Evolutionary conservation across 2,888 invertebrate species (phyloP).

Genomic region (Pilophorus perplexus): DNA sequence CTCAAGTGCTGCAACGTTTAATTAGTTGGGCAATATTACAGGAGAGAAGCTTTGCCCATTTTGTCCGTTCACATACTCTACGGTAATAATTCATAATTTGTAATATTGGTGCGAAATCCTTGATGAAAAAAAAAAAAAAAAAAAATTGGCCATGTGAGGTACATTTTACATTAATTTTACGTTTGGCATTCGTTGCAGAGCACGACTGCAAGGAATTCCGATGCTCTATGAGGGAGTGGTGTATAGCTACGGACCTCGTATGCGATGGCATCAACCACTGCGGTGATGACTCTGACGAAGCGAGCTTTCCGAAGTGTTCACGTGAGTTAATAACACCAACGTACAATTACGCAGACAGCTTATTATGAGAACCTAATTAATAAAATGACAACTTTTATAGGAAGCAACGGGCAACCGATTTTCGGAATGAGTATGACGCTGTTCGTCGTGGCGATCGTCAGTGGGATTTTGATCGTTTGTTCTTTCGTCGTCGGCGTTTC

Average conservation of each 20-base stretch:
- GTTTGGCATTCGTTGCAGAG: no score
- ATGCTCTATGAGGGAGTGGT: conserved; percentile 83
- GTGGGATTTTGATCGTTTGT: conserved; percentile 66
- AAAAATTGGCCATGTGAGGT: no score
- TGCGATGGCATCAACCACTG: conserved; percentile 94
- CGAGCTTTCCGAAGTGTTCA: conserved; percentile 78
- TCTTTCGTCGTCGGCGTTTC: conserved; percentile 68
- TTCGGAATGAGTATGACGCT: conserved; percentile 72
- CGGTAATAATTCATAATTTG: no score
- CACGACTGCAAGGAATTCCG: conserved; percentile 86
- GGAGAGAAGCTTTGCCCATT: no score
- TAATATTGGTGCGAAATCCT: no score
- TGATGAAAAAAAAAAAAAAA: no score
- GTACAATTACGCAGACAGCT: no score
- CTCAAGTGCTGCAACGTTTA: conserved; percentile 6
- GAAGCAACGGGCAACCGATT: conserved; percentile 57
- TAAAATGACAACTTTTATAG: no score
- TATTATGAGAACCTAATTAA: no score
- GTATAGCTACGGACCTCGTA: conserved; percentile 85
- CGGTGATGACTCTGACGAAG: conserved; percentile 90
- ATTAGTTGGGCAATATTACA: conserved; percentile 2
- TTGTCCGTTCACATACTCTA: no score
- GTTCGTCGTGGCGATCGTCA: conserved; percentile 71
- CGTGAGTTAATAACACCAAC: conserved; percentile 71
- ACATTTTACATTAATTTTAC: no score